Percentiles rank a stretch among this genome's conserved stretches.
These are phyloP conservation scores for Eciton burchellii DNA, from an alignment of 1,140 invertebrate species.

Conservation along the genomic window DNA sequence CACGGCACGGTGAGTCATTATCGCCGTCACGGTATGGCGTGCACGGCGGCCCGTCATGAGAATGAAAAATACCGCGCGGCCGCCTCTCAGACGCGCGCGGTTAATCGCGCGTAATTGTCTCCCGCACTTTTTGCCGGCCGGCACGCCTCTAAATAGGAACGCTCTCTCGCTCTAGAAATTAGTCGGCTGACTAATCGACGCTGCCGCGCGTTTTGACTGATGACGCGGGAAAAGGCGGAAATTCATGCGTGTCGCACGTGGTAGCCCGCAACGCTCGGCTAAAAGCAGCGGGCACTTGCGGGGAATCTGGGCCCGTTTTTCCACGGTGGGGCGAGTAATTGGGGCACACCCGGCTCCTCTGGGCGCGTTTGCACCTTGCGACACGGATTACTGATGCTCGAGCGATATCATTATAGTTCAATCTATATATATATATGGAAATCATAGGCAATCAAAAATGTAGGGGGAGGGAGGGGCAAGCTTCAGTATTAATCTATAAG, in stretches of 20 bases:
- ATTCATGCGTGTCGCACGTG: constrained; percentile 51
- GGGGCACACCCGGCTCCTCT: too few relatives aligned
- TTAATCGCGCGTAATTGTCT: constrained; percentile 65
- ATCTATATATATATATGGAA: too few relatives aligned
- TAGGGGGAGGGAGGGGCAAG: too few relatives aligned
- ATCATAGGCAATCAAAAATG: too few relatives aligned
- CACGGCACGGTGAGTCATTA: constrained; percentile 66
- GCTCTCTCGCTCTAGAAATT: constrained; percentile 59
- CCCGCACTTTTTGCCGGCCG: constrained; percentile 57
- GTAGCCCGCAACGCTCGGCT: constrained; percentile 53
- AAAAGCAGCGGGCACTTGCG: constrained; percentile 48
- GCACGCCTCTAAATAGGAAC: constrained; percentile 60
- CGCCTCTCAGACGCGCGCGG: constrained; percentile 47
- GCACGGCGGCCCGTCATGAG: background rate
- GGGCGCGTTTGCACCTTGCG: too few relatives aligned
- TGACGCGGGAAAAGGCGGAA: constrained; percentile 68
- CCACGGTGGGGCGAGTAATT: too few relatives aligned
- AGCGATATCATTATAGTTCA: too few relatives aligned
- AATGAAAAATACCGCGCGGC: constrained; percentile 67
- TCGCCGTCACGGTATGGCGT: constrained; percentile 58
- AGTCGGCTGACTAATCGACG: constrained; percentile 70
- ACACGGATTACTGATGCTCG: too few relatives aligned
- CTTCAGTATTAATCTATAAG: too few relatives aligned
- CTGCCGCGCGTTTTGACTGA: constrained; percentile 68
- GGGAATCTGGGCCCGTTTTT: too few relatives aligned